A percentile compares a stretch with the other conserved stretches of the same genome.
These are phyloP conservation scores for Bradypodion ventrale DNA, from an alignment of 2,797 vertebrate species.

Conservation along the genomic window DNA sequence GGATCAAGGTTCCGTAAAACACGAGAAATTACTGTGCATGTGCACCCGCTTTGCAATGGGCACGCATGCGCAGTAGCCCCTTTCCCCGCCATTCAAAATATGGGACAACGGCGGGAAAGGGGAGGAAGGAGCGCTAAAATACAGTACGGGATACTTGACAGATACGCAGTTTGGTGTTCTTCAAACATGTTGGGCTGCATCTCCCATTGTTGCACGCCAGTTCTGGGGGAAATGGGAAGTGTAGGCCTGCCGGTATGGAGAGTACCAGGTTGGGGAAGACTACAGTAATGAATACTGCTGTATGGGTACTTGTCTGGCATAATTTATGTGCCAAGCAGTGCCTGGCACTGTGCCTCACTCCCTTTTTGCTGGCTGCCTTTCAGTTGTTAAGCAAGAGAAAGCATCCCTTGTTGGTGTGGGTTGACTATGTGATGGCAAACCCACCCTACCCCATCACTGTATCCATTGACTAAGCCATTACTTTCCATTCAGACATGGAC, in stretches of 20 bases:
- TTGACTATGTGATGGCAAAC: neutral
- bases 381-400: constrained; percentile 28
- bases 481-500: neutral
- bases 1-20: too few relatives aligned
- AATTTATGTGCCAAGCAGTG: constrained; percentile 39
- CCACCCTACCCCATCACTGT: neutral
- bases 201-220: too few relatives aligned
- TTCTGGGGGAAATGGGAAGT: neutral
- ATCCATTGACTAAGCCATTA: neutral
- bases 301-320: neutral
- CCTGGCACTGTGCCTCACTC: constrained; percentile 26
- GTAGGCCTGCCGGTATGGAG: neutral
- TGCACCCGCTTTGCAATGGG: too few relatives aligned
- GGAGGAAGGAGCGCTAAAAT: too few relatives aligned
- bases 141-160: too few relatives aligned
- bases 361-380: constrained; percentile 21
- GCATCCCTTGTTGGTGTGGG: neutral
- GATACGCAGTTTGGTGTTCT: too few relatives aligned
- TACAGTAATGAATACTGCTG: neutral
- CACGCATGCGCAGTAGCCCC: too few relatives aligned
- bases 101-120: too few relatives aligned
- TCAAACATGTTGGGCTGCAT: too few relatives aligned
- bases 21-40: too few relatives aligned
- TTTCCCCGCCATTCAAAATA: too few relatives aligned
- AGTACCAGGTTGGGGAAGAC: neutral